Percentiles rank a stretch among this genome's conserved stretches.
Conservation (phyloP, 2,113 vertebrate genomes). For the Probosciger aterrimus region DNA sequence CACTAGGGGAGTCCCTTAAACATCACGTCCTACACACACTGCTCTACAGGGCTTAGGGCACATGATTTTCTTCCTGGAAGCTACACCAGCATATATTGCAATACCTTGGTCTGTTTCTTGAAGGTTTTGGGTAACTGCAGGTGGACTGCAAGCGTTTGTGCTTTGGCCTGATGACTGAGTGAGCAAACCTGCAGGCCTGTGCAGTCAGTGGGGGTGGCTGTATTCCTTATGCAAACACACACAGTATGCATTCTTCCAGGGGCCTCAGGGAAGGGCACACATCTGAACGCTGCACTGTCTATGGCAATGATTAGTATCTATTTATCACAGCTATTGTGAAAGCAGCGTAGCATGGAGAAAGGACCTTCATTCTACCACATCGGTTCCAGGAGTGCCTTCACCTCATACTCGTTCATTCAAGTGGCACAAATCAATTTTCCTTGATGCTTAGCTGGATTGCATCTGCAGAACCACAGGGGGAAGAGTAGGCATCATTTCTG, state of each 20-base stretch:
- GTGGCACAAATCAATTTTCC: background rate
- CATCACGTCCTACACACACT: background rate
- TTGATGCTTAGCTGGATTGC: background rate
- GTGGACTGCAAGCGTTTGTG: background rate
- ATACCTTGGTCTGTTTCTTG: background rate
- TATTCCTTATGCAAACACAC: background rate
- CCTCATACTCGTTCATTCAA: background rate
- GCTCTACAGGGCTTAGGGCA: background rate
- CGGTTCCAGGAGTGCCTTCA: background rate
- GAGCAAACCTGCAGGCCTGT: background rate
- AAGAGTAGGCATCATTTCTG: background rate
- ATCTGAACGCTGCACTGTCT: background rate
- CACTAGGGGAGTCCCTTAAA: background rate
- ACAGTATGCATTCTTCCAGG: background rate
- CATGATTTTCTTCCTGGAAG: background rate
- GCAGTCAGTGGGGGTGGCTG: background rate
- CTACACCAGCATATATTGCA: background rate
- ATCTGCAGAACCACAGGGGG: background rate
- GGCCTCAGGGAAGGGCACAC: background rate
- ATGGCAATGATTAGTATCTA: background rate
- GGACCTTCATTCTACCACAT: background rate
- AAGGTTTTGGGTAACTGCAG: background rate
- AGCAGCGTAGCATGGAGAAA: background rate
- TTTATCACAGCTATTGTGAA: background rate
- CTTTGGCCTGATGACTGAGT: background rate